A percentile compares a stretch with the other conserved stretches of the same genome.
These are phyloP conservation scores for Conistra vaccinii DNA, from an alignment of 2,888 invertebrate genomes.

Conservation along the genomic window DNA sequence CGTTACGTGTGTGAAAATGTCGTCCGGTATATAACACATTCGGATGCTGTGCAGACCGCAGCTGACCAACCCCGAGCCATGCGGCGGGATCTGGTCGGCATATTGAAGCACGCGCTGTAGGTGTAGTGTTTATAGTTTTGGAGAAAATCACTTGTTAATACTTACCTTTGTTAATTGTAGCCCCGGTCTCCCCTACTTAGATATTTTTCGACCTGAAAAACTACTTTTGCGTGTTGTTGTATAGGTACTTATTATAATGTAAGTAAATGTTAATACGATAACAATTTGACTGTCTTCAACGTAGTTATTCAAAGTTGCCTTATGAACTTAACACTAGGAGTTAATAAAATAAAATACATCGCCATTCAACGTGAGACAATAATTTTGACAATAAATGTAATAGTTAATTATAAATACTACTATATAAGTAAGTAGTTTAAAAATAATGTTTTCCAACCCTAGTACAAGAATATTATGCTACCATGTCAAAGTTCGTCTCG, in stretches of 20 bases:
- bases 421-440: not conserved
- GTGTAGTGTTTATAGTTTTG: no score
- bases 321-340: not conserved
- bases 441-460: not conserved
- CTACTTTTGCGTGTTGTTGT: not conserved
- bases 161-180: no score
- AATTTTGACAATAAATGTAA: not conserved
- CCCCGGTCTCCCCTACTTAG: no score
- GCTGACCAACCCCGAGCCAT: no score
- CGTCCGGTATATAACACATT: no score
- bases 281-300: not conserved
- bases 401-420: not conserved
- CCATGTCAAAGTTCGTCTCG: conserved; percentile 11
- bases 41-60: no score
- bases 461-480: not conserved
- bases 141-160: no score
- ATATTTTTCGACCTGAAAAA: not conserved
- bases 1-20: no score
- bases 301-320: not conserved
- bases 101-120: no score
- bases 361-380: not conserved
- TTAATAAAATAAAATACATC: not conserved
- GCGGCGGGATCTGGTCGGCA: no score
- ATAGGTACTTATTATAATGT: no score
- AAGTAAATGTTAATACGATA: not conserved